Evolutionary conservation across 2,888 invertebrate genomes (phyloP).

Genomic region (Patella pellucida): DNA sequence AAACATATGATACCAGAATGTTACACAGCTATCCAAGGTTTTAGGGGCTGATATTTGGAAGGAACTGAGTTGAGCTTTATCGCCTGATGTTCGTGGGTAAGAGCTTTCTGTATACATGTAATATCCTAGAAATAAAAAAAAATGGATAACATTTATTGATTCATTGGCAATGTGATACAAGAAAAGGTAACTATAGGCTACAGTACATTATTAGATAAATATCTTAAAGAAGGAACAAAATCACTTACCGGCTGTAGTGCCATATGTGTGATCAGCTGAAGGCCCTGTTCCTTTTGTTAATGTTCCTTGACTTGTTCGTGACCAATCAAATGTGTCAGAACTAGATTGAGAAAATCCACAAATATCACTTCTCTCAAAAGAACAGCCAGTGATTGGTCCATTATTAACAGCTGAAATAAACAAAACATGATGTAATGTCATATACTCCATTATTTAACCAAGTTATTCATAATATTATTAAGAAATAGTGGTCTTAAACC

Average conservation of each 20-base stretch:
- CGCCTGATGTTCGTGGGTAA: slow-evolving; percentile 75
- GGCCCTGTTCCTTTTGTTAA: slow-evolving; percentile 43
- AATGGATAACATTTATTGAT: not conserved
- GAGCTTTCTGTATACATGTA: slow-evolving; percentile 89
- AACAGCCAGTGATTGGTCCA: slow-evolving; percentile 36
- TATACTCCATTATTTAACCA: not conserved
- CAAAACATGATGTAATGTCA: not conserved
- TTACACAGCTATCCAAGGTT: slow-evolving; percentile 45
- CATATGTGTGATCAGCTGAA: slow-evolving; percentile 34
- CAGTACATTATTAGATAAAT: not conserved
- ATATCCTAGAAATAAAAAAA: slow-evolving; percentile 44
- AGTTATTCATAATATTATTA: too few species aligned
- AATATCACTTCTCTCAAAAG: slow-evolving; percentile 48
- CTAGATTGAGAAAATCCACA: slow-evolving; percentile 55
- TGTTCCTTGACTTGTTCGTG: slow-evolving; percentile 39
- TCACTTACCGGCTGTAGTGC: slow-evolving; percentile 28
- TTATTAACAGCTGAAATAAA: slow-evolving; percentile 11
- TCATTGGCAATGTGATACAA: not conserved
- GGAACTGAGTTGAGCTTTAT: slow-evolving; percentile 76
- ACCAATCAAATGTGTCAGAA: slow-evolving; percentile 59
- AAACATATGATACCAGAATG: slow-evolving; percentile 63
- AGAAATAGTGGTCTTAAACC: too few species aligned
- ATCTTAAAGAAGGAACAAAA: not conserved
- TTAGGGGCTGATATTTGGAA: slow-evolving; percentile 38
- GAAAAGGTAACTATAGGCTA: not conserved